A percentile compares a stretch with the other conserved stretches of the same genome.
These are phyloP conservation scores for Perccottus glenii DNA, from an alignment of 2,113 vertebrate species.

Conservation along the genomic window DNA sequence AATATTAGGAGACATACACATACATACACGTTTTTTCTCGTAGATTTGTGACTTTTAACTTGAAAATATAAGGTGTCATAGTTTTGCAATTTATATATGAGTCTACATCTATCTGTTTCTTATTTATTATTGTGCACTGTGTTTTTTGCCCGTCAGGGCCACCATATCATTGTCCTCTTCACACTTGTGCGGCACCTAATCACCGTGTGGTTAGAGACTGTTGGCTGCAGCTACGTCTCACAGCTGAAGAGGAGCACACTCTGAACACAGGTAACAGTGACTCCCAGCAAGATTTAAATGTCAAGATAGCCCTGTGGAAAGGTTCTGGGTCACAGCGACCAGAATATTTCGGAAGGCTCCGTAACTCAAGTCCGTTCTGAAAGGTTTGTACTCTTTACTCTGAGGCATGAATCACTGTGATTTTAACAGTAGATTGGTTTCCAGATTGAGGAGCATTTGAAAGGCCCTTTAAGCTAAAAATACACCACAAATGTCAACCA, in stretches of 20 bases:
- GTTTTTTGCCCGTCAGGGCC: too few relatives aligned
- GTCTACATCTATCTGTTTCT: too few relatives aligned
- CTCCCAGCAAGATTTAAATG: conserved; percentile 46
- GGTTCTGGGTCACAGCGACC: conserved; percentile 31
- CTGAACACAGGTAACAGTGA: conserved; percentile 13
- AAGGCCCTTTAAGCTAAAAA: conserved; percentile 7
- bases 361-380: background rate
- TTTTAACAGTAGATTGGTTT: background rate
- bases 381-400: background rate
- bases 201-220: too few relatives aligned
- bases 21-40: too few relatives aligned
- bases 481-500: conserved; percentile 18
- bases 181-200: background rate
- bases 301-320: conserved; percentile 36
- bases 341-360: conserved; percentile 21
- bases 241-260: conserved; percentile 3
- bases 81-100: too few relatives aligned
- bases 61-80: too few relatives aligned
- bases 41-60: too few relatives aligned
- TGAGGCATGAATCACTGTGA: background rate
- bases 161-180: conserved; percentile 6
- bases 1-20: too few relatives aligned
- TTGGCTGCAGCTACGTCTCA: conserved; percentile 3
- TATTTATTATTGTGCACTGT: too few relatives aligned
- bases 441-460: background rate